phyloP scores from a whole-genome alignment of 2,113 vertebrate species.

The Micronisus gabar region DNA sequence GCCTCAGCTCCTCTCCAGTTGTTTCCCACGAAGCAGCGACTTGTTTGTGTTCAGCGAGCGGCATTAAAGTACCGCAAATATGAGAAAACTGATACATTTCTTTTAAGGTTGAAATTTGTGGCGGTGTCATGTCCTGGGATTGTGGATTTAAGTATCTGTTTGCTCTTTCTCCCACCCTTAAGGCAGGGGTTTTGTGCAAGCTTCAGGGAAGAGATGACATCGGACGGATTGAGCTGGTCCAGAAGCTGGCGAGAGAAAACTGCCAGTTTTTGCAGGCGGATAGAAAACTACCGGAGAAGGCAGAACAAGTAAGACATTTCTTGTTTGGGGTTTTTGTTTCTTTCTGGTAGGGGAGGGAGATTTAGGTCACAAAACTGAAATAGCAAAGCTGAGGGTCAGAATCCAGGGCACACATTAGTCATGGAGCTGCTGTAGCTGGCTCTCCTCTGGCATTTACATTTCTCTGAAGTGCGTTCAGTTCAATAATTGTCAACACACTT shows the following conservation, averaged over 20 bases:
- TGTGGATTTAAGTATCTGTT: constrained; percentile 94
- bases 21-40: background rate
- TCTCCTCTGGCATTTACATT: constrained; percentile 17
- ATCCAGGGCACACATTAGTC: constrained; percentile 26
- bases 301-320: constrained; percentile 82
- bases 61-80: background rate
- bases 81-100: constrained; percentile 55
- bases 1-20: background rate
- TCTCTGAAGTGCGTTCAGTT: background rate
- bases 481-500: background rate
- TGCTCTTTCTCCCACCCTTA: constrained; percentile 85
- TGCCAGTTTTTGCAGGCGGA: constrained; percentile 84
- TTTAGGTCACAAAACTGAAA: constrained; percentile 38
- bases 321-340: constrained; percentile 4
- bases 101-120: constrained; percentile 53
- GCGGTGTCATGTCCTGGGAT: constrained; percentile 88
- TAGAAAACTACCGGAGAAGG: constrained; percentile 77
- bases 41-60: background rate
- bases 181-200: constrained; percentile 88
- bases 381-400: constrained; percentile 32
- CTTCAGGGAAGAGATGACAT: constrained; percentile 87
- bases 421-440: background rate
- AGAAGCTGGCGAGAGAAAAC: constrained; percentile 89
- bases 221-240: constrained; percentile 88
- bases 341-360: constrained; percentile 11